Conservation (phyloP, 2,113 vertebrate species). For the Carollia perspicillata region DNA sequence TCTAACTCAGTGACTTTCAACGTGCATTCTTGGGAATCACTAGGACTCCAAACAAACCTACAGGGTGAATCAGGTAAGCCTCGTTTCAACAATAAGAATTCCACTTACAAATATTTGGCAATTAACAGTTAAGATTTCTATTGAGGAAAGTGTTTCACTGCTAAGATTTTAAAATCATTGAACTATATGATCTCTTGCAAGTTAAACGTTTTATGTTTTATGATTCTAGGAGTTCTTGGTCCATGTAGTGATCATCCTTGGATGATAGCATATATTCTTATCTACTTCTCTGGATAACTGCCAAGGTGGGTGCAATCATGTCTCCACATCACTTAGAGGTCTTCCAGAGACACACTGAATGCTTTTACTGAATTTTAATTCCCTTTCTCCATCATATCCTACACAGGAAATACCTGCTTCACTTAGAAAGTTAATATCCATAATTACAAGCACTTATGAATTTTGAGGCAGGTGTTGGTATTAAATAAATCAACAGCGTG, state of each 20-base stretch:
- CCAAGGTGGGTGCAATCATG: not conserved
- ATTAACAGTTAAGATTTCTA: conserved; percentile 27
- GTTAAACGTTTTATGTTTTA: conserved; percentile 39
- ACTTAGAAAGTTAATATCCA: conserved; percentile 60
- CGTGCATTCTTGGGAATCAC: not conserved
- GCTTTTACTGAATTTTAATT: conserved; percentile 8
- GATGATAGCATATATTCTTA: conserved; percentile 27
- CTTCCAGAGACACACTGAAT: not conserved
- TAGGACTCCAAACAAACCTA: not conserved
- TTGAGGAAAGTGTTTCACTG: not conserved
- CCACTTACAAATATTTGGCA: not conserved
- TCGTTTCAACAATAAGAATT: not conserved
- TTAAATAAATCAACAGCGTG: conserved; percentile 34
- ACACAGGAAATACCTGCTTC: conserved; percentile 21
- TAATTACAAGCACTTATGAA: conserved; percentile 53
- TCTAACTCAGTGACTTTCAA: not conserved
- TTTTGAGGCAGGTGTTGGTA: conserved; percentile 45
- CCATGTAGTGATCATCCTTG: not conserved
- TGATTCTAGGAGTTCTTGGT: not conserved
- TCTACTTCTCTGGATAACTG: not conserved
- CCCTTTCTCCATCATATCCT: conserved; percentile 29
- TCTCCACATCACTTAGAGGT: not conserved
- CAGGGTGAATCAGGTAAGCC: not conserved
- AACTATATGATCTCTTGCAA: not conserved
- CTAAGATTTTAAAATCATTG: conserved; percentile 8